Conservation (phyloP, 2,888 invertebrate genomes). For the Drosophila imparisetae region DNA sequence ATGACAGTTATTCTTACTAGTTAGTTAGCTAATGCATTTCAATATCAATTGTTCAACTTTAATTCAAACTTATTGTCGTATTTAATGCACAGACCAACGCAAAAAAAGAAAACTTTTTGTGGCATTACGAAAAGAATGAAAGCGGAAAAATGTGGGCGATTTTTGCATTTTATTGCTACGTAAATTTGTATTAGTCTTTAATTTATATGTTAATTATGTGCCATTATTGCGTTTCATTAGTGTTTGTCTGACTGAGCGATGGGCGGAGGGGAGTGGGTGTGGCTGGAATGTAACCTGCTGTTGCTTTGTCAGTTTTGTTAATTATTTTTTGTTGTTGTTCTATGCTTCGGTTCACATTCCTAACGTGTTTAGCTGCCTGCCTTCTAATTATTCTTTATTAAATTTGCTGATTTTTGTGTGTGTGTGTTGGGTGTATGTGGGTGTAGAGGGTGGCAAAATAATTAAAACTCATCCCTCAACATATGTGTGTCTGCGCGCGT, state of each 20-base stretch:
- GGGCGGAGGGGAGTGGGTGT: neutral
- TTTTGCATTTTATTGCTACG: constrained; percentile 61
- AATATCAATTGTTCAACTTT: neutral
- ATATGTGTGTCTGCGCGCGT: constrained; percentile 3
- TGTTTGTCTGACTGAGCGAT: constrained; percentile 11
- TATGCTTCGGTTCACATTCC: constrained; percentile 53
- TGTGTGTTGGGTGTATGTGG: neutral
- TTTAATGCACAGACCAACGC: neutral
- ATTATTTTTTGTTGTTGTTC: constrained; percentile 60
- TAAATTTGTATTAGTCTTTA: constrained; percentile 69
- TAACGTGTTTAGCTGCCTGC: constrained; percentile 32
- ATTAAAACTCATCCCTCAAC: constrained; percentile 60
- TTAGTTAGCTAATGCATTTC: neutral
- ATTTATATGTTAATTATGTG: constrained; percentile 76
- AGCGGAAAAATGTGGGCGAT: constrained; percentile 26
- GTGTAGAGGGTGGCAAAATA: constrained; percentile 46
- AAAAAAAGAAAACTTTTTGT: neutral
- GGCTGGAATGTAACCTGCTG: constrained; percentile 39
- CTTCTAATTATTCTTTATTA: constrained; percentile 76
- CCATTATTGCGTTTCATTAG: constrained; percentile 55
- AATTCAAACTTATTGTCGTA: neutral
- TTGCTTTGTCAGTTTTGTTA: constrained; percentile 63
- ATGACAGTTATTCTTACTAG: neutral
- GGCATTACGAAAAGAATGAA: constrained; percentile 4
- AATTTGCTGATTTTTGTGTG: constrained; percentile 53